Conservation (phyloP, 2,113 vertebrate genomes). For the Scytalopus superciliaris region DNA sequence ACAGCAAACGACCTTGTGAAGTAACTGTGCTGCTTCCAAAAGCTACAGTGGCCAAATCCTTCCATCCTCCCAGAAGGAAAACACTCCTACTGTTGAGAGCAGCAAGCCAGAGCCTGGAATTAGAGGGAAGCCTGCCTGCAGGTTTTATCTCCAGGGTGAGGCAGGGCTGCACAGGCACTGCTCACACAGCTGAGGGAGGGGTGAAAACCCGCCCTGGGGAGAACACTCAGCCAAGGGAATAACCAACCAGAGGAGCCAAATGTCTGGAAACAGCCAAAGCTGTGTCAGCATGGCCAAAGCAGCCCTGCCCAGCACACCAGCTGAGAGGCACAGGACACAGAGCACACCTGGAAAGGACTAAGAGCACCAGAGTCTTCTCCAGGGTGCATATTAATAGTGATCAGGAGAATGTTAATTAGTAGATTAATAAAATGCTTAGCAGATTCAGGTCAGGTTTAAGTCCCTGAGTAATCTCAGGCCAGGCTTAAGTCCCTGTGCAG, state of each 20-base stretch:
- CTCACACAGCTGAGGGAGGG: not conserved
- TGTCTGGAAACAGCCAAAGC: not conserved
- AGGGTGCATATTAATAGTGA: not conserved
- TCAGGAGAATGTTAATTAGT: not conserved
- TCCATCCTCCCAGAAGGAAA: not conserved
- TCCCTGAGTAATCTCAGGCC: not conserved
- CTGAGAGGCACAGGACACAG: not conserved
- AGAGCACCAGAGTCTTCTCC: not conserved
- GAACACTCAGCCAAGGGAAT: not conserved
- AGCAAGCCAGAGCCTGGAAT: not conserved
- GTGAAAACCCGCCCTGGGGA: not conserved
- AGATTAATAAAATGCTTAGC: not conserved
- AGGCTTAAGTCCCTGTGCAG: not conserved
- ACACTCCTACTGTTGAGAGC: not conserved
- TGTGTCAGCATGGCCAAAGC: not conserved
- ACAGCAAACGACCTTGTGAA: not conserved
- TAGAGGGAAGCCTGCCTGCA: not conserved
- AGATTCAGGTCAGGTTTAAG: not conserved
- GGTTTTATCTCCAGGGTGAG: not conserved
- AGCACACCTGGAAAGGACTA: not conserved
- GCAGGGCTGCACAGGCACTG: not conserved
- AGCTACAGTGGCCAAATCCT: not conserved
- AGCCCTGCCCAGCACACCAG: not conserved
- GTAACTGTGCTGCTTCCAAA: not conserved
- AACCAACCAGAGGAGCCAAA: not conserved